Evolutionary conservation across 2,113 vertebrate genomes (phyloP).

Genomic region (Drymodes brunneopygia): DNA sequence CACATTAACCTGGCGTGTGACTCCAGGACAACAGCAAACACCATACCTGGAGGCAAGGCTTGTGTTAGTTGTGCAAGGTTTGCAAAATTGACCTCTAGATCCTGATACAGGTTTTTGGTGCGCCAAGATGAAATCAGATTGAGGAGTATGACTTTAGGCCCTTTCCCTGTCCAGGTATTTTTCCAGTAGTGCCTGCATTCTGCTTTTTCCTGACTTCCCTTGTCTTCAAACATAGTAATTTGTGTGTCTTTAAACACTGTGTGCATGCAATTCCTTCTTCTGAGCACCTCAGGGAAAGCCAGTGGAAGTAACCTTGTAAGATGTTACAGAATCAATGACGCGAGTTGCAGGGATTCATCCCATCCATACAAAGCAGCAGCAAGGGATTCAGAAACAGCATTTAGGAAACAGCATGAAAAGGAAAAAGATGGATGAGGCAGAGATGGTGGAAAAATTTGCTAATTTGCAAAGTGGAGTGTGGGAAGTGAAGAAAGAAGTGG

Average conservation of each 20-base stretch:
- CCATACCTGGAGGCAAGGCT: neutral
- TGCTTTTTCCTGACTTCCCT: neutral
- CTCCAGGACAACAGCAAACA: neutral
- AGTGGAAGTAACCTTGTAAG: neutral
- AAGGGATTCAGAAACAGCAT: neutral
- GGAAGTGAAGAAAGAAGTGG: neutral
- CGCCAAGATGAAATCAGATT: neutral
- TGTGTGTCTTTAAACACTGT: neutral
- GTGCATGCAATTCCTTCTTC: neutral
- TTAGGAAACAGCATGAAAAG: neutral
- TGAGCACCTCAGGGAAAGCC: neutral
- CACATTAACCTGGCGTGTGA: neutral
- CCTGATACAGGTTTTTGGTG: neutral
- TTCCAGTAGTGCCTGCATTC: neutral
- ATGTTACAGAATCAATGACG: neutral
- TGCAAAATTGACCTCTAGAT: neutral
- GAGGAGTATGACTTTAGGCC: neutral
- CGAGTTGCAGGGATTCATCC: neutral
- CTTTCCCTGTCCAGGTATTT: neutral
- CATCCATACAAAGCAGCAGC: neutral
- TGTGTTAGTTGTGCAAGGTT: neutral
- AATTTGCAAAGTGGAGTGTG: neutral
- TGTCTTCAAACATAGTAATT: neutral
- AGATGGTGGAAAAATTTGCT: neutral
- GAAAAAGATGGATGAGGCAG: neutral